A percentile compares a stretch with the other conserved stretches of the same genome.
Conservation (phyloP, 2,113 vertebrate species). For the Colinus virginianus region DNA sequence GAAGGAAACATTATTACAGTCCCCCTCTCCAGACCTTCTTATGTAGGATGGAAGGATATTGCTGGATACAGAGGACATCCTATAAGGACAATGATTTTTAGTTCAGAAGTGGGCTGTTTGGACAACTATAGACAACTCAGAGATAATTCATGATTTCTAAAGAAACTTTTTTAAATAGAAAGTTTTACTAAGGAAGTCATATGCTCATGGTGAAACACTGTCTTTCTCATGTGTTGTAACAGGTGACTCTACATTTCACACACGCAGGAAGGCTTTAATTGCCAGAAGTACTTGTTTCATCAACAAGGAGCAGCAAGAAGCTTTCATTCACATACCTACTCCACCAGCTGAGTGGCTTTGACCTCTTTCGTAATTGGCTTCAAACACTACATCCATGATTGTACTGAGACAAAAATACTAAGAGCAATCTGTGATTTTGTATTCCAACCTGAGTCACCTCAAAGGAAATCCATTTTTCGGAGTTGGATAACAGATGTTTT, state of each 20-base stretch:
- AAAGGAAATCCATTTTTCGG: background rate
- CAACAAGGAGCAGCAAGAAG: background rate
- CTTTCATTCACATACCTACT: background rate
- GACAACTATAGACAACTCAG: background rate
- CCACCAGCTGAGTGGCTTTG: background rate
- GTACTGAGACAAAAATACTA: background rate
- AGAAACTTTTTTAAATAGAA: background rate
- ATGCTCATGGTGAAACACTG: background rate
- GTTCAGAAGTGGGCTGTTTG: background rate
- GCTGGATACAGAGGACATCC: background rate
- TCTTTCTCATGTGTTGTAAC: background rate
- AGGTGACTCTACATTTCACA: background rate
- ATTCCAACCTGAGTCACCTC: background rate
- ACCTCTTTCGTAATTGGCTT: background rate
- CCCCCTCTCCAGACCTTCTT: background rate
- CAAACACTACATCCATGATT: background rate
- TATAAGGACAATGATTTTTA: background rate
- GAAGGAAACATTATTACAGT: background rate
- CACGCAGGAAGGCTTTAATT: background rate
- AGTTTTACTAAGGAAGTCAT: background rate
- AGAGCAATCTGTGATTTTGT: background rate
- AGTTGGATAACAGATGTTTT: background rate
- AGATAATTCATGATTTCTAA: background rate
- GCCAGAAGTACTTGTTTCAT: background rate
- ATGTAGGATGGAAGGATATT: background rate